phyloP scores from a whole-genome alignment of 2,797 vertebrate species.

The Dromococcyx pavoninus region DNA sequence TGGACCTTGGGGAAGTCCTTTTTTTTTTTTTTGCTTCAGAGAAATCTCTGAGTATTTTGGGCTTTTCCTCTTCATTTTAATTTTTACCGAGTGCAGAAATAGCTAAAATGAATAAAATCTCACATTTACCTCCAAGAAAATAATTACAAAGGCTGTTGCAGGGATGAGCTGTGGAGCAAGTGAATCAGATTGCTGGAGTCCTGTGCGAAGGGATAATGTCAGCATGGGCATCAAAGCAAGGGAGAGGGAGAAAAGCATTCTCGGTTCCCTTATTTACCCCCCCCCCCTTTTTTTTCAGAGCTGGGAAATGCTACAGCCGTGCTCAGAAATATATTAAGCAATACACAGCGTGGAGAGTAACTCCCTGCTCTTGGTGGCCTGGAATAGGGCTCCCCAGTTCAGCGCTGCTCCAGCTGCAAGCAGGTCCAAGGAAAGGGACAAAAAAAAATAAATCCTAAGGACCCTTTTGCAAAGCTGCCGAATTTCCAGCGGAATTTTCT shows the following conservation, averaged over 20 bases:
- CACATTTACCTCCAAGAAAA: background rate
- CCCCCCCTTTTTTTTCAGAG: too few species aligned
- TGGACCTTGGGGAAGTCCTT: background rate
- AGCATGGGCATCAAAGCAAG: background rate
- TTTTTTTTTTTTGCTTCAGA: background rate
- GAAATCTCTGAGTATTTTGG: background rate
- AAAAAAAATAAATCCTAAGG: background rate
- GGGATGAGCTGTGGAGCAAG: background rate
- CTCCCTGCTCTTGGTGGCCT: slow-evolving; percentile 6
- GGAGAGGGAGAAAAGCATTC: background rate
- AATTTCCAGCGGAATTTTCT: background rate
- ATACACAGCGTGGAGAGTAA: background rate
- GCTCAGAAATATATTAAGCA: background rate
- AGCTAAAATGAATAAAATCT: background rate
- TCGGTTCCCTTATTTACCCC: background rate
- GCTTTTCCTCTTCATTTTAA: background rate
- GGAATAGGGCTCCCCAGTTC: background rate
- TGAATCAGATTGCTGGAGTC: background rate
- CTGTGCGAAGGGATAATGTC: background rate
- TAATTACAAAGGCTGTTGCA: background rate
- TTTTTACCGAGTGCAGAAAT: too few species aligned
- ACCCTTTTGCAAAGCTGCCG: background rate
- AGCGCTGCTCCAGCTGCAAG: background rate
- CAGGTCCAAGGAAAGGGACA: background rate
- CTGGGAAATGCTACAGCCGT: background rate